Base-by-base conservation (phyloP, 1,140 invertebrate genomes). In the Oreohelix idahoensis region DNA sequence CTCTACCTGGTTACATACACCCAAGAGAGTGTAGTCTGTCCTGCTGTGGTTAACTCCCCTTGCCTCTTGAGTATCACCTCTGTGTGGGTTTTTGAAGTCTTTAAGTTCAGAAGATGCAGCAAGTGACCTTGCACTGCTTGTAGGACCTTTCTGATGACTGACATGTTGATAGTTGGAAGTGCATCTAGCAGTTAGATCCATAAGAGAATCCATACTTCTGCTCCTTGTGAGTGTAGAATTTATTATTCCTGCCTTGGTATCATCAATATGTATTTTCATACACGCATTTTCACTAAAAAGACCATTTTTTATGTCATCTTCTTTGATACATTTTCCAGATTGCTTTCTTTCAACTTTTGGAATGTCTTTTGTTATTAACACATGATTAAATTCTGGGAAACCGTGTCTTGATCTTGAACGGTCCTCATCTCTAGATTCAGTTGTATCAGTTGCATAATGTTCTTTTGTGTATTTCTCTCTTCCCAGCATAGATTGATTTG, bases 1-100 rank as follows among this genome's bases (percentile, higher is more conserved):
- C 81, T 92, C 90, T 10, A 91, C 53, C 66, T 92, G 89, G 71
- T 86, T 90, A 80, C 88, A 90, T 17, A 91, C 86, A 0, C 89
- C 88, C 49, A 92, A 79, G 15, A 92, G 83, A 17, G 84, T 83
- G 79, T 87, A 89, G 63, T 91, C 90, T 49, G 88, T 88, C 13
- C 77, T 29, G 26, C 38, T 36, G 2, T 42, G 71, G 2, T 74
- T 74, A n/a, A 26, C 36, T 32, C 36, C 23, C 0, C 2, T 20
- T 4, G 11, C 11, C 2, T 2, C 0, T 10, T 66, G 63, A 32
- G 0, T 35, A 32, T 66, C 8, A 4, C 8, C 17, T 11, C 4
- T 4, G 26, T 26, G 8, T 17, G n/a, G n/a, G 10, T 2, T 20
- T 11, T 58, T 4, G 4, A 26, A 58, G 8, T 4, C 51, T 10